Percentiles rank a stretch among this genome's conserved stretches.
These are phyloP conservation scores for Sebastes goodei DNA, from an alignment of 2,797 vertebrate species.

Conservation along the genomic window DNA sequence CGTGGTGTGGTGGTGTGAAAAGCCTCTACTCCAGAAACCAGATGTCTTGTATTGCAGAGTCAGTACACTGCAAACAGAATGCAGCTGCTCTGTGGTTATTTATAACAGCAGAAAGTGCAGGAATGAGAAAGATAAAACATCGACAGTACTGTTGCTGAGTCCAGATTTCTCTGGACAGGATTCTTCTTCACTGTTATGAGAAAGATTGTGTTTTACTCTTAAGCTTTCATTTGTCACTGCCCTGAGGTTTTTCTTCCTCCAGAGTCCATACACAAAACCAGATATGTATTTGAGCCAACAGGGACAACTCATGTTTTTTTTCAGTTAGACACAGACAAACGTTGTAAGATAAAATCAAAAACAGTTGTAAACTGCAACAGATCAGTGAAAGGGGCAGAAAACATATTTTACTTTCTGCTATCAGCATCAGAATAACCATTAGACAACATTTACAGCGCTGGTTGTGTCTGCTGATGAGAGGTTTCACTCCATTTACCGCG, in stretches of 20 bases:
- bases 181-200: neutral
- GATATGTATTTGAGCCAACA: conserved; percentile 7
- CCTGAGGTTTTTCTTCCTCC: neutral
- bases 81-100: conserved; percentile 33
- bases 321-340: neutral
- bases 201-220: conserved; percentile 4
- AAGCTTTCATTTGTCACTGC: conserved; percentile 15
- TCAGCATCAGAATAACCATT: conserved; percentile 28
- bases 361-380: neutral
- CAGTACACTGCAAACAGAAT: neutral
- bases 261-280: neutral
- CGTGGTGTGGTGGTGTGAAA: neutral
- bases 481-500: conserved; percentile 53
- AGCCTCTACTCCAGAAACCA: neutral
- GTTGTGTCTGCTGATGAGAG: conserved; percentile 38
- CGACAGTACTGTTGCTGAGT: neutral
- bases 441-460: conserved; percentile 28
- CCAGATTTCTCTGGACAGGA: neutral
- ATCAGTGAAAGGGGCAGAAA: neutral
- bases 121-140: conserved; percentile 12
- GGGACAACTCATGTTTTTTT: neutral
- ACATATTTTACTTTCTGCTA: neutral
- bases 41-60: conserved; percentile 28
- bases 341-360: neutral
- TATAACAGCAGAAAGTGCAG: conserved; percentile 7